Evolutionary conservation across 2,797 vertebrate species (phyloP).

Genomic region (Paguma larvata): DNA sequence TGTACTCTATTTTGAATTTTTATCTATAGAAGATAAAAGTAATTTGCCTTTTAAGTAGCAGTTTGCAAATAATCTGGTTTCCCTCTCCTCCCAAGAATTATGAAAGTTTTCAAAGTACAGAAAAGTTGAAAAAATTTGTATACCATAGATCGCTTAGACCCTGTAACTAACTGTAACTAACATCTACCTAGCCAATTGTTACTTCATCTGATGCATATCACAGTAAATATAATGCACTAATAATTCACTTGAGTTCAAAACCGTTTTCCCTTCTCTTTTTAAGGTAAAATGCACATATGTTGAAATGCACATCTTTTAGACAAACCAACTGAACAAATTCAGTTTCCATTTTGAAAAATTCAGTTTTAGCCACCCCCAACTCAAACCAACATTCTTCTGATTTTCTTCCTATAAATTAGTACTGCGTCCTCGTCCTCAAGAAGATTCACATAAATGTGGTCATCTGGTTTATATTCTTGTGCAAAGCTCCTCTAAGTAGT

Average conservation of each 20-base stretch:
- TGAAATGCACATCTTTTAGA: neutral
- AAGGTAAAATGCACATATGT: neutral
- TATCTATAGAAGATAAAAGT: neutral
- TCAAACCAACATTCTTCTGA: neutral
- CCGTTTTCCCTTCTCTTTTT: neutral
- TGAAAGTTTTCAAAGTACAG: neutral
- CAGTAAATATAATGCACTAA: neutral
- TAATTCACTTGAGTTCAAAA: neutral
- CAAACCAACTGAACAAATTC: neutral
- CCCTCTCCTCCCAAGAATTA: neutral
- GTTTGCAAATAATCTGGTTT: neutral
- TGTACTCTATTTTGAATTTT: constrained; percentile 12
- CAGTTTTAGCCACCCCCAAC: neutral
- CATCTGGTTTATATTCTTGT: neutral
- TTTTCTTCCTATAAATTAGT: neutral
- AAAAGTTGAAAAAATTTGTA: neutral
- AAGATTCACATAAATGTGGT: neutral
- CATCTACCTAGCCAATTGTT: neutral
- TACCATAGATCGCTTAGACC: neutral
- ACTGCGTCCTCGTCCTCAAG: neutral
- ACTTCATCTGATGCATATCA: neutral
- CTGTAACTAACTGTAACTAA: no score
- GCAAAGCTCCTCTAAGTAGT: neutral
- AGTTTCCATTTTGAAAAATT: neutral
- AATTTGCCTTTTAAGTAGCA: neutral